These are phyloP conservation scores for Caenorhabditis uteleia DNA, from an alignment of 2,888 invertebrate genomes.

Conservation along the genomic window DNA sequence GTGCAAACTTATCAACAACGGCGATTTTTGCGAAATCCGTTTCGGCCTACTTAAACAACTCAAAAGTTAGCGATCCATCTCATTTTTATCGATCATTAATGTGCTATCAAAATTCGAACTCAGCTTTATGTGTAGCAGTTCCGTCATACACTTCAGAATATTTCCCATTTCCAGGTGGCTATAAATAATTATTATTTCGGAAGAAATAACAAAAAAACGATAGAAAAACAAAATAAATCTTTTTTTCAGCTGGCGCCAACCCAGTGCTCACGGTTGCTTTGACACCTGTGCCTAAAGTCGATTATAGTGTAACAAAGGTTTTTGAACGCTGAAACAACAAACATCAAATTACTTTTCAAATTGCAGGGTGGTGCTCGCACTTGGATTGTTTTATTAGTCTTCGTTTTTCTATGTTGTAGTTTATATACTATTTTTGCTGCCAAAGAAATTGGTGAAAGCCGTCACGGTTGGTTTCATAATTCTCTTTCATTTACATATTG, in stretches of 20 bases:
- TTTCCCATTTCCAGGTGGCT: background rate
- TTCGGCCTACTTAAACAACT: background rate
- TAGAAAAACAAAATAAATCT: background rate
- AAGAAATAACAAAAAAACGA: background rate
- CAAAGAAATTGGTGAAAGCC: conserved; percentile 45
- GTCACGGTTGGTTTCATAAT: conserved; percentile 28
- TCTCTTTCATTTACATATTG: background rate
- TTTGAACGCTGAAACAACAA: too few relatives aligned
- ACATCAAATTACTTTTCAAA: background rate
- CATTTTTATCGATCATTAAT: background rate
- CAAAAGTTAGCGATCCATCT: background rate
- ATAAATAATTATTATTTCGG: background rate
- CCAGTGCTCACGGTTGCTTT: conserved; percentile 66
- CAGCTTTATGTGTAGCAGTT: too few relatives aligned
- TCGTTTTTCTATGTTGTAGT: conserved; percentile 64
- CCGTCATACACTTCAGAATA: too few relatives aligned
- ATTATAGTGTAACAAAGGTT: conserved; percentile 66
- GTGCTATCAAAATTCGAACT: too few relatives aligned
- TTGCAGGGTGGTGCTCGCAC: conserved; percentile 61
- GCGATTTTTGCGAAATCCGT: background rate
- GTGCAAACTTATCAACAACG: background rate
- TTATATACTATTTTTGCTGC: conserved; percentile 66
- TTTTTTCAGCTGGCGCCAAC: conserved; percentile 52
- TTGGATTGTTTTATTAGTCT: conserved; percentile 67
- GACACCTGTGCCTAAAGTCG: conserved; percentile 56